phyloP scores from a whole-genome alignment of 2,797 vertebrate species.

The Manis javanica region DNA sequence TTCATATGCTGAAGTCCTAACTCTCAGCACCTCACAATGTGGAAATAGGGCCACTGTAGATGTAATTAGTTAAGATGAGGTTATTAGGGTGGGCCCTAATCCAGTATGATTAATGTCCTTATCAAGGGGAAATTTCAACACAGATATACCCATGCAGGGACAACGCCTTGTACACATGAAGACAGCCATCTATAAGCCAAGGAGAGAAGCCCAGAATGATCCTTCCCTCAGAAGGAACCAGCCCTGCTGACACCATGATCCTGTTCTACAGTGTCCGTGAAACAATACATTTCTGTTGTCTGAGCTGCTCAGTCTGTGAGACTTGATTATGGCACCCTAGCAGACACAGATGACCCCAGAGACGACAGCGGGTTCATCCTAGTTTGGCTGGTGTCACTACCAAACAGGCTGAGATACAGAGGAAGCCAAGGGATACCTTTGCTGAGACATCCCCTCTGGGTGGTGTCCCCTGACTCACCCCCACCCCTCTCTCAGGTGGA shows the following conservation, averaged over 20 bases:
- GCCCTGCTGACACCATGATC: not conserved
- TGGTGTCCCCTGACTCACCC: not conserved
- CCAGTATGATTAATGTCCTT: not conserved
- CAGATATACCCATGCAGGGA: not conserved
- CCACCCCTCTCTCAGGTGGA: not conserved
- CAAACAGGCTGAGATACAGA: not conserved
- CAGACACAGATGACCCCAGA: not conserved
- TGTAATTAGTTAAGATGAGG: not conserved
- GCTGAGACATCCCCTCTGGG: not conserved
- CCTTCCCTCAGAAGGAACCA: not conserved
- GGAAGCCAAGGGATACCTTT: not conserved
- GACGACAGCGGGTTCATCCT: not conserved
- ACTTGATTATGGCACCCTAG: not conserved
- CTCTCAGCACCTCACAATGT: not conserved
- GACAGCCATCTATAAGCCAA: not conserved
- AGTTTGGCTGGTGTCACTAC: not conserved
- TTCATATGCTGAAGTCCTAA: not conserved
- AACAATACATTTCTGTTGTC: not conserved
- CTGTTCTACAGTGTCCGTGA: not conserved
- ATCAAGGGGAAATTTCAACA: not conserved
- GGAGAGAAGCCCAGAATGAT: not conserved
- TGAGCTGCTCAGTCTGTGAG: not conserved
- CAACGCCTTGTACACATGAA: not conserved
- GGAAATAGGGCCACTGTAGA: not conserved
- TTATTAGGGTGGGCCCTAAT: not conserved